Base-by-base conservation (phyloP, 2,888 invertebrate species). In the Ellobium chinense region DNA sequence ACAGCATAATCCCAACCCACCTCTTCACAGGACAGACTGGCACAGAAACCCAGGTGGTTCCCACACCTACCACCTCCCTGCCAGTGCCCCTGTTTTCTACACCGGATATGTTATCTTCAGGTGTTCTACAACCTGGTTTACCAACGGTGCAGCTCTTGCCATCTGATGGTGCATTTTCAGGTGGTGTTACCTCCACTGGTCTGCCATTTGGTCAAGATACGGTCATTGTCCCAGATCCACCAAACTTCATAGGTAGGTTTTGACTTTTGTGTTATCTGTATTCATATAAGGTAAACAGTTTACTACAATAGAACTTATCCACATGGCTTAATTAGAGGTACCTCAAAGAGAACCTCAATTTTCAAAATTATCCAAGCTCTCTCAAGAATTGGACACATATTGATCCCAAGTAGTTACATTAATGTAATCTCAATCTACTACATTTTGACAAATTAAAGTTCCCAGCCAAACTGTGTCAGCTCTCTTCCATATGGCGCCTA, bases 1-100 rank as follows among this genome's bases (percentile, higher is more conserved):
- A 74, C 36, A 74, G 62, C 24, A 46, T 62, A 24, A 74, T 74
- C 27, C 62, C 73, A 4, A 56, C 73, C 12, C 39, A 62, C 14
- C 27, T 74, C n/a, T 46, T 74, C 12, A 29, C 73, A 18, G 9
- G 24, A 14, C 73, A 62, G 62, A 62, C 36, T 5, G 24, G 37
- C n/a, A 9, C 73, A 31, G 70, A 56, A n/a, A 34, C 58, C 3
- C 27, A 18, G 34, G 18, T 70, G 24, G 70, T 56, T 34, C 34
- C 56, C 12, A 39, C 70, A 4, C 14, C 70, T 2, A 21, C 54
- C n/a, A 54, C 56, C n/a, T 46, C 70, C 4, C n/a, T 70, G 18
- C 46, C 69, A 14, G 54, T 69, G 12, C 58, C 70, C 18, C 34
- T 70, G 7, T 70, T 70, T 21, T 56, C 70, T 24, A 56, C 54